Evolutionary conservation across 2,888 invertebrate species (phyloP).

Genomic region (Abscondita cerata): DNA sequence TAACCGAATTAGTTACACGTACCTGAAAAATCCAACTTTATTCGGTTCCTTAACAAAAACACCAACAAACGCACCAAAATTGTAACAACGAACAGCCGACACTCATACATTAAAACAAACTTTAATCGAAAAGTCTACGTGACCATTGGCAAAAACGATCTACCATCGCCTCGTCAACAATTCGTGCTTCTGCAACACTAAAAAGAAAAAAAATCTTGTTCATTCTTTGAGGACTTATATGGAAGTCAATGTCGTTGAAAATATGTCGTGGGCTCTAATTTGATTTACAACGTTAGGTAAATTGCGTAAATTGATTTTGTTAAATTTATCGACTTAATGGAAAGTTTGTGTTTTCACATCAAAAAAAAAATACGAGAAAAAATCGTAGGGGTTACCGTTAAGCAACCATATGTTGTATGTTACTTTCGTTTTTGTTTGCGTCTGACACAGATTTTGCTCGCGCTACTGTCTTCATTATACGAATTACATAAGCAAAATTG

Average conservation of each 20-base stretch:
- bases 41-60: too few species aligned
- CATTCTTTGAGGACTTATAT: slow-evolving; percentile 27
- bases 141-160: slow-evolving; percentile 7
- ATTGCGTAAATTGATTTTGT: slow-evolving; percentile 3
- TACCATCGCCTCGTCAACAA: slow-evolving; percentile 4
- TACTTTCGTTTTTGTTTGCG: too few species aligned
- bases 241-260: slow-evolving; percentile 28
- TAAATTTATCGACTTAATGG: not conserved
- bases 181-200: slow-evolving; percentile 14
- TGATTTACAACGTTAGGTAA: slow-evolving; percentile 7
- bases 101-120: not conserved
- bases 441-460: too few species aligned
- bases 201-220: slow-evolving; percentile 11
- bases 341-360: too few species aligned
- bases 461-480: too few species aligned
- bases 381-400: too few species aligned
- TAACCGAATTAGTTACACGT: too few species aligned
- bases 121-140: not conserved
- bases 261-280: slow-evolving; percentile 18
- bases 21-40: too few species aligned
- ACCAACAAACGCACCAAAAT: too few species aligned
- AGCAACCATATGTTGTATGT: too few species aligned
- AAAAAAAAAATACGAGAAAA: too few species aligned
- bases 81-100: not conserved
- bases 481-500: too few species aligned